These are phyloP conservation scores for Barnardius zonarius DNA, from an alignment of 2,113 vertebrate genomes.

Conservation along the genomic window DNA sequence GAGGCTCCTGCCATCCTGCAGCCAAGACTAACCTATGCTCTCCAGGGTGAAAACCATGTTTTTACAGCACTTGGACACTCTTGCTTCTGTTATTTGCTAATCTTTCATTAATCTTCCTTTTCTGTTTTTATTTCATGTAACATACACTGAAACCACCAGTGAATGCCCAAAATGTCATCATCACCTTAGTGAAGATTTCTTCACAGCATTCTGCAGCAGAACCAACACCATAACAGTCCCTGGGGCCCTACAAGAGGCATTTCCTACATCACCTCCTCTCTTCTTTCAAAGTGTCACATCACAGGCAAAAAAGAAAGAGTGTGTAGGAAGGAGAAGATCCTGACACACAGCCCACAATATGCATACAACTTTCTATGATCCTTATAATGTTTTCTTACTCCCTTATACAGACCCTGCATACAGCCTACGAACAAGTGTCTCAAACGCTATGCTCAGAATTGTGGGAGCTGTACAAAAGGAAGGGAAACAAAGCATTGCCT, in stretches of 20 bases:
- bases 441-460: background rate
- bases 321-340: background rate
- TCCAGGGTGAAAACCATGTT: background rate
- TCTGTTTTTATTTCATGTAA: background rate
- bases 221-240: background rate
- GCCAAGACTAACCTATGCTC: background rate
- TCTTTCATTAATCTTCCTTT: background rate
- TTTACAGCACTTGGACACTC: background rate
- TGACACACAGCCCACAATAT: background rate
- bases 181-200: background rate
- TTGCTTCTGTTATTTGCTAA: background rate
- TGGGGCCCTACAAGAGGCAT: background rate
- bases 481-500: slow-evolving; percentile 2
- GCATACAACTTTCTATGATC: background rate
- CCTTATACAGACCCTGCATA: background rate
- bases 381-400: background rate
- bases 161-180: background rate
- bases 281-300: background rate
- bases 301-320: background rate
- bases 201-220: background rate
- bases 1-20: background rate
- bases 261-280: background rate
- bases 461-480: background rate
- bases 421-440: background rate
- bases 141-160: background rate